These are phyloP conservation scores for Triplophysa tibetana DNA, from an alignment of 2,113 vertebrate genomes.

Conservation along the genomic window DNA sequence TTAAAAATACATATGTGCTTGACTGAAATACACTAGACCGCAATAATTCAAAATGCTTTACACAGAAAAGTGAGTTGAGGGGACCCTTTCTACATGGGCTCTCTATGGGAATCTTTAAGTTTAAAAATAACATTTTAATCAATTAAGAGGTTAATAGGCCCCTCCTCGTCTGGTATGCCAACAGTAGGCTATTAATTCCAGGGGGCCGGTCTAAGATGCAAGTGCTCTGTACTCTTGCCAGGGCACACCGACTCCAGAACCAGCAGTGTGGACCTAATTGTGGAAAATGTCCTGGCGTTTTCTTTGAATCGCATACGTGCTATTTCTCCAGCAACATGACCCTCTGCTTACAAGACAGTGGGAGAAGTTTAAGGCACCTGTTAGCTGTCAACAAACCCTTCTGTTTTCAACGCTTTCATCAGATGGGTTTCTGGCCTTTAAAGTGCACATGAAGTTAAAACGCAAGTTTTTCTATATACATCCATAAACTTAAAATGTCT, in stretches of 20 bases:
- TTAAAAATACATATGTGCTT: slow-evolving; percentile 5
- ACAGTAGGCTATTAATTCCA: slow-evolving; percentile 57
- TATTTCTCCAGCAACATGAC: slow-evolving; percentile 47
- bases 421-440: neutral
- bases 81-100: neutral
- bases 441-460: neutral
- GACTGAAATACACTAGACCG: slow-evolving; percentile 2
- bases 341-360: slow-evolving; percentile 36
- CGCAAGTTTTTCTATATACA: no score
- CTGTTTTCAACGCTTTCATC: slow-evolving; percentile 20
- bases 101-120: slow-evolving; percentile 35
- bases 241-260: slow-evolving; percentile 29
- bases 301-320: slow-evolving; percentile 49
- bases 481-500: no score
- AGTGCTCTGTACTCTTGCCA: slow-evolving; percentile 38
- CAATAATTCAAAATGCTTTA: neutral
- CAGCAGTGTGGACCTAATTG: slow-evolving; percentile 47
- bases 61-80: neutral
- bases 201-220: slow-evolving; percentile 37
- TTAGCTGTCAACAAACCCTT: slow-evolving; percentile 46
- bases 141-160: slow-evolving; percentile 54
- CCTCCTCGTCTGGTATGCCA: slow-evolving; percentile 48
- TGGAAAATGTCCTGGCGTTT: slow-evolving; percentile 47
- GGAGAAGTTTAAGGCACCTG: slow-evolving; percentile 51
- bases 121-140: slow-evolving; percentile 58